Evolutionary conservation across 2,113 vertebrate genomes (phyloP), one percentile per base, ranked within the genome.

Genomic region (Sander vitreus): DNA sequence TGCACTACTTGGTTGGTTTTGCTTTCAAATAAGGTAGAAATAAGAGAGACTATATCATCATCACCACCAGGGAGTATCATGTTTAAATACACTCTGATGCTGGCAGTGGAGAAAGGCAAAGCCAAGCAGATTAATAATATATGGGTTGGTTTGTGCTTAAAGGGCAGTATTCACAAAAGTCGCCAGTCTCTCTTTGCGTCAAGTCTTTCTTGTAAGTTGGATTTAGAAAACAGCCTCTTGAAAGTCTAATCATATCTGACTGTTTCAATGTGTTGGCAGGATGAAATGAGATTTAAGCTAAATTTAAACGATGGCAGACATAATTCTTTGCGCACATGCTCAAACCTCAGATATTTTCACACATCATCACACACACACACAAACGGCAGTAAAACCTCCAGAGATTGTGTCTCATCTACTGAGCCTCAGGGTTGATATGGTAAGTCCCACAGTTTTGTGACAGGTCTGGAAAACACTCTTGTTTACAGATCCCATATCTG

Each of bases 51-150:
- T 81, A 59, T 84, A 50, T 90, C 64, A 88, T 84, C 72, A 69
- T 23, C 50, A 59, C 18, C 50, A 57, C 18, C 50, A 57, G 82
- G 84, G 84, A 87, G 76, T 48, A 83, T 81, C 68, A 84, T 80
- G 80, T 85, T 80, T 68, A 89, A 81, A 87, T 88, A 84, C 78
- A 77, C 85, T 87, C 77, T 83, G 84, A 85, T 65, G 87, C 76
- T 76, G 83, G 81, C 62, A 83, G 79, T 73, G 43, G 63, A 76
- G 62, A 53, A 54, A 69, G 64, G 75, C 77, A 76, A 63, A 81
- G 85, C 65, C 66, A 82, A 84, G 71, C 43, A 57, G 15, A 88
- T 91, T 27, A 86, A 92, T 92, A 87, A 92, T 89, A 78, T 68
- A 92, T 88, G 71, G 15, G 59, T 47, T 68, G 55, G 66, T 79